phyloP scores from a whole-genome alignment of 2,113 vertebrate genomes.

The Hydrolagus affinis region DNA sequence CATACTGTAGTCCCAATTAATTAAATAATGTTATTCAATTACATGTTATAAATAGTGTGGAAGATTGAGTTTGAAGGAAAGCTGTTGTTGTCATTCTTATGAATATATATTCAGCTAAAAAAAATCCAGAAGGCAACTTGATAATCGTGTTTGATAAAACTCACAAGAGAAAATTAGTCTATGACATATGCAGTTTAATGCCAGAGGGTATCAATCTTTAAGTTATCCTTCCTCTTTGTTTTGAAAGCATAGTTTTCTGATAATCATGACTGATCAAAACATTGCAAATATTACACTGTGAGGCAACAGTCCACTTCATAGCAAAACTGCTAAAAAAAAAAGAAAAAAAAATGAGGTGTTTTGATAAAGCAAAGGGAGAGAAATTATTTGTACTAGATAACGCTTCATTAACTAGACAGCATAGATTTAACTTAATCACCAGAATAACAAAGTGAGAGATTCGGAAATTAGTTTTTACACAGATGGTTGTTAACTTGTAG shows the following conservation, averaged over 20 bases:
- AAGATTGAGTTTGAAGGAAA: slow-evolving; percentile 2
- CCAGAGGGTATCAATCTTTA: background rate
- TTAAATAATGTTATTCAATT: background rate
- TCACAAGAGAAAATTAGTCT: slow-evolving; percentile 10
- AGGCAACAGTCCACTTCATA: background rate
- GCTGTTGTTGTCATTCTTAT: background rate
- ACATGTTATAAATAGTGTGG: slow-evolving; percentile 13
- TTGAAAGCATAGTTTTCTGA: background rate
- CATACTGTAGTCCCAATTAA: too few species aligned
- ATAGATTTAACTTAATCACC: too few species aligned
- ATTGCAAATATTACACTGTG: background rate
- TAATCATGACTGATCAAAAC: background rate
- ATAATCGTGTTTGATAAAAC: slow-evolving; percentile 20
- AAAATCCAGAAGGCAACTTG: slow-evolving; percentile 19
- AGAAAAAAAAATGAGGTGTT: too few species aligned
- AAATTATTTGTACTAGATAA: too few species aligned
- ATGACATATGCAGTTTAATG: background rate
- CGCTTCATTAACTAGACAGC: too few species aligned
- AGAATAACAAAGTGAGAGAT: too few species aligned
- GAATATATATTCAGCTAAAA: background rate
- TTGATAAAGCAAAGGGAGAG: too few species aligned
- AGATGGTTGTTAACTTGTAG: too few species aligned
- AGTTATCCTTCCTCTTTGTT: background rate
- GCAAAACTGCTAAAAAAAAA: too few species aligned
- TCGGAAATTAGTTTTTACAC: too few species aligned